Base-by-base conservation (phyloP, 2,888 invertebrate species). In the Acronicta aceris region DNA sequence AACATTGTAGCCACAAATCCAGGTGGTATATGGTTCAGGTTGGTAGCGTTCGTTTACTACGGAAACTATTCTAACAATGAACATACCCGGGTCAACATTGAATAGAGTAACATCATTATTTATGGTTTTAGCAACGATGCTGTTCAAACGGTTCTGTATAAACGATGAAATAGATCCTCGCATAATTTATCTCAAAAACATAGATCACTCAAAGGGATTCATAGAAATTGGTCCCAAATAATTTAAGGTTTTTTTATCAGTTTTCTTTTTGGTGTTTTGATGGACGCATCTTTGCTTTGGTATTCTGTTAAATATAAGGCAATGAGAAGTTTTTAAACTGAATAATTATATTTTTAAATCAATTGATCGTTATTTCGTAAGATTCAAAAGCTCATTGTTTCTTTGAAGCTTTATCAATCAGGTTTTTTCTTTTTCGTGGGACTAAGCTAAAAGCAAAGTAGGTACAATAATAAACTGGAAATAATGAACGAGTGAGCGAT, bases 21-120 rank as follows among this genome's bases (percentile, higher is more conserved):
- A 54, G 43, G 49, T 49, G 46, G 21, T 42, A 41, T 46, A 36
- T 33, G 21, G 38, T 46, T 13, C 15, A 43, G 56, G 42, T 17
- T 49, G 9, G 13, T 3, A 41, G 46, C 49, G 36, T 42, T 13
- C 41, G 60, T 65, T 50, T 40, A 30, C 21, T 8, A n/a, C 42
- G 49, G 52, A 56, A 40, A 21, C 9, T 56, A 33, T 55, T 71
- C 4, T 13, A 55, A 55, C 60, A 47, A 15, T 38, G 40, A 9
- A 33, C 40, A 40, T 38, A 50, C 56, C 60, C 66, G 55, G 53
- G 8, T 13, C 49, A 13, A 56, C 27, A 40, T 47, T 4, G 46
- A 60, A 71, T 65, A 48, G 48, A 69, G 55, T 70, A 43, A 42
- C 33, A 5, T 50, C 36, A 65, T 55, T 60, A 69, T 71, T 65